phyloP scores from a whole-genome alignment of 2,797 vertebrate species.

The Toxotes lorentzi region DNA sequence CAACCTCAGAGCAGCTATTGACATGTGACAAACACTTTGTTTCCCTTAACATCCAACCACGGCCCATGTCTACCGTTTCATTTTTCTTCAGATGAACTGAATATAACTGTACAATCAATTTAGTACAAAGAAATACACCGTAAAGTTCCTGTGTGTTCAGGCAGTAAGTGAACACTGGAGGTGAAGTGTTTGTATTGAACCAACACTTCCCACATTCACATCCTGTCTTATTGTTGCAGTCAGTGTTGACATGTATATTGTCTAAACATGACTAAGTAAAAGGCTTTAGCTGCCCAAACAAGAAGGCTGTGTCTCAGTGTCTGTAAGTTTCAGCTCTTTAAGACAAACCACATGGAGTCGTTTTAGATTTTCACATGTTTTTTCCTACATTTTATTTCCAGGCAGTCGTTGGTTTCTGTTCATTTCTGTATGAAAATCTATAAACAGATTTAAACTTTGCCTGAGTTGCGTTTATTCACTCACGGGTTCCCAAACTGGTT shows the following conservation, averaged over 20 bases:
- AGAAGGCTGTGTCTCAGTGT: not conserved
- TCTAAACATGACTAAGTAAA: not conserved
- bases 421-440: too few species aligned
- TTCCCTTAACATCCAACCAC: constrained; percentile 43
- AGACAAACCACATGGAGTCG: too few species aligned
- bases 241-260: not conserved
- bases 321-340: too few species aligned
- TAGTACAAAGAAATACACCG: too few species aligned
- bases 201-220: not conserved
- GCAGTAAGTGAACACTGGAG: not conserved
- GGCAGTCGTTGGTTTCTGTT: too few species aligned
- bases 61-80: too few species aligned
- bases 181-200: not conserved
- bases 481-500: too few species aligned
- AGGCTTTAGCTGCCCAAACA: not conserved
- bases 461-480: too few species aligned
- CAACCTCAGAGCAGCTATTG: constrained; percentile 31
- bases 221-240: not conserved
- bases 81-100: not conserved
- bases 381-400: too few species aligned
- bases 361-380: too few species aligned
- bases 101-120: not conserved
- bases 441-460: too few species aligned
- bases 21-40: constrained; percentile 25
- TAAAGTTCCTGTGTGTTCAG: not conserved